A percentile compares a stretch with the other conserved stretches of the same genome.
phyloP scores from a whole-genome alignment of 35 echinoderm and acorn worm species.

The Eucidaris tribuloides region DNA sequence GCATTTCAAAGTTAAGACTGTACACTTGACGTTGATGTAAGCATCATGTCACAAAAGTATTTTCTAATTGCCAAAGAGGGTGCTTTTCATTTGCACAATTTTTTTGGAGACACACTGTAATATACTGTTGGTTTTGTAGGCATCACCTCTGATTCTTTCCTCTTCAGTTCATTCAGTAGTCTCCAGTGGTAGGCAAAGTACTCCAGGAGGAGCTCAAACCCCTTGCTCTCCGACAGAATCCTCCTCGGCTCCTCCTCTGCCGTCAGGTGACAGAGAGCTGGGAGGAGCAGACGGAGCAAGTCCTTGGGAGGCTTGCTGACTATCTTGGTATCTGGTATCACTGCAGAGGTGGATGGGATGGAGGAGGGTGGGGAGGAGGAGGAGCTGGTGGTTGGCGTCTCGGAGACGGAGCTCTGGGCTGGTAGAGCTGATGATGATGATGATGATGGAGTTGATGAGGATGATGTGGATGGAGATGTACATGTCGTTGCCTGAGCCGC shows the following conservation, averaged over 20 bases:
- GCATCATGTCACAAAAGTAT: too few relatives aligned
- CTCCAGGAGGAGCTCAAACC: constrained; percentile 52
- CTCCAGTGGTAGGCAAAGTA: constrained; percentile 80
- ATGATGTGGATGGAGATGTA: constrained; percentile 4
- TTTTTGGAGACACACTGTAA: too few relatives aligned
- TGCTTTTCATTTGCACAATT: too few relatives aligned
- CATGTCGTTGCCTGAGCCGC: neutral
- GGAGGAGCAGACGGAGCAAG: constrained; percentile 75
- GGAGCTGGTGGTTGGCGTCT: neutral
- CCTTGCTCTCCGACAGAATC: constrained; percentile 46
- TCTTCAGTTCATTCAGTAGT: constrained; percentile 26
- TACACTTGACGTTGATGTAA: too few relatives aligned
- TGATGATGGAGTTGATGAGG: neutral
- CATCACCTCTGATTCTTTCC: constrained; percentile 33
- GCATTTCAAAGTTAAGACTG: too few relatives aligned
- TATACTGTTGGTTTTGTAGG: too few relatives aligned
- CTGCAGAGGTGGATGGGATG: neutral
- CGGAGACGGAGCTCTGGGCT: neutral
- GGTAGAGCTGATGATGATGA: neutral
- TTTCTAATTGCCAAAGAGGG: too few relatives aligned
- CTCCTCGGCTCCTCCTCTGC: constrained; percentile 67
- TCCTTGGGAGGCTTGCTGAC: constrained; percentile 21
- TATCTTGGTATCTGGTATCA: neutral
- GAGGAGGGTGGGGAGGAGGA: neutral
- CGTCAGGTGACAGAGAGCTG: constrained; percentile 84